These are phyloP conservation scores for Sarcoramphus papa DNA, from an alignment of 2,797 vertebrate species.

Conservation along the genomic window DNA sequence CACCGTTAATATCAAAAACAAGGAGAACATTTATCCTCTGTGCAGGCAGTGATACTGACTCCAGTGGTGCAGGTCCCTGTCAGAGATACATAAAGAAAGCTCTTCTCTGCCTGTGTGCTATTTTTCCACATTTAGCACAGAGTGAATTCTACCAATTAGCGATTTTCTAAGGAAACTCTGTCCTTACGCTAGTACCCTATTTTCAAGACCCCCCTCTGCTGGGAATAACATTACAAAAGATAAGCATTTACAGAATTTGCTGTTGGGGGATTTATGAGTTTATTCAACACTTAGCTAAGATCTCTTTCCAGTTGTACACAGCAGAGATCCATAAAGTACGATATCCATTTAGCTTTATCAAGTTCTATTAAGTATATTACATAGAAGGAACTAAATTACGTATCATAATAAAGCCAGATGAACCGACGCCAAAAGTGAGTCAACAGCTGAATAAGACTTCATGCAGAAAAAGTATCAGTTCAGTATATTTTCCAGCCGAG, in stretches of 20 bases:
- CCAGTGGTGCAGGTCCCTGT: background rate
- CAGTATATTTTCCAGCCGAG: background rate
- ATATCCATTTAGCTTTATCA: background rate
- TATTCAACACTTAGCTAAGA: background rate
- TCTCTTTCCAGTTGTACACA: background rate
- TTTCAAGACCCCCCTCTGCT: background rate
- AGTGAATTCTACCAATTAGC: background rate
- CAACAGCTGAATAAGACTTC: background rate
- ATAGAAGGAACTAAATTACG: background rate
- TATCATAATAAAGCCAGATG: background rate
- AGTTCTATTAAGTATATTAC: background rate
- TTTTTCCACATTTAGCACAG: background rate
- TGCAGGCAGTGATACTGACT: rapidly evolving
- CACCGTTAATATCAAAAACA: background rate
- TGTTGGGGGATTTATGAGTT: background rate
- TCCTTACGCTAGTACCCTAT: too few species aligned
- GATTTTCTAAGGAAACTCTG: background rate
- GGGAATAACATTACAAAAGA: background rate
- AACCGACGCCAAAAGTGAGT: background rate
- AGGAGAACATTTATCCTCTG: background rate
- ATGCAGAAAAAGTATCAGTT: background rate
- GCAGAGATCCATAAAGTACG: background rate
- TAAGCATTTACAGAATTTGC: background rate
- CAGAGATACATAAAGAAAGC: background rate
- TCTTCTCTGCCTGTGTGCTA: background rate